These are phyloP conservation scores for Temnothorax nylanderi DNA, from an alignment of 1,140 invertebrate genomes.

Conservation along the genomic window DNA sequence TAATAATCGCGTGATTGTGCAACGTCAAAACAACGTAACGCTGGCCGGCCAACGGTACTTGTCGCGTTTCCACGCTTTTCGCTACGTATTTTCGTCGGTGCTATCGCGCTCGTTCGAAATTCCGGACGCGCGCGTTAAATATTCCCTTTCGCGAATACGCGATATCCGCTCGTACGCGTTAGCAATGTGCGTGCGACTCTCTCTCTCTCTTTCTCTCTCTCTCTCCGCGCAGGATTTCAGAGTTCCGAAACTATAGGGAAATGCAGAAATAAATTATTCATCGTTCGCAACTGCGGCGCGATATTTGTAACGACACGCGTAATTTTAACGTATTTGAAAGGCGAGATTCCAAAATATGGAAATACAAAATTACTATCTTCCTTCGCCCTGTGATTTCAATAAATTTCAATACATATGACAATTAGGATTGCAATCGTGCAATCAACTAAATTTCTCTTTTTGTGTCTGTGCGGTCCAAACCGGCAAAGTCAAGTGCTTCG, in stretches of 20 bases:
- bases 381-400: background rate
- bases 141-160: conserved; percentile 10
- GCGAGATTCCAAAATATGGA: background rate
- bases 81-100: background rate
- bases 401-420: background rate
- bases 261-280: conserved; percentile 43
- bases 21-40: background rate
- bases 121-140: background rate
- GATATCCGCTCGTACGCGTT: background rate
- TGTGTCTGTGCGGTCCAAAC: background rate
- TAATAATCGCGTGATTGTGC: conserved; percentile 16
- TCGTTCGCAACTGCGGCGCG: background rate
- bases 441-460: background rate
- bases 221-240: background rate
- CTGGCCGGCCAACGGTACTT: background rate
- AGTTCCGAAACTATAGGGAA: background rate
- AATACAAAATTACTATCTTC: background rate
- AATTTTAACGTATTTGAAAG: background rate
- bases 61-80: background rate
- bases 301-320: conserved; percentile 14
- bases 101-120: background rate
- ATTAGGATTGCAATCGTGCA: background rate
- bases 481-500: background rate
- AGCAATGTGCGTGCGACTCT: too few species aligned
- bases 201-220: too few species aligned